phyloP scores from a whole-genome alignment of 2,113 vertebrate genomes.

The Enhydra lutris region DNA sequence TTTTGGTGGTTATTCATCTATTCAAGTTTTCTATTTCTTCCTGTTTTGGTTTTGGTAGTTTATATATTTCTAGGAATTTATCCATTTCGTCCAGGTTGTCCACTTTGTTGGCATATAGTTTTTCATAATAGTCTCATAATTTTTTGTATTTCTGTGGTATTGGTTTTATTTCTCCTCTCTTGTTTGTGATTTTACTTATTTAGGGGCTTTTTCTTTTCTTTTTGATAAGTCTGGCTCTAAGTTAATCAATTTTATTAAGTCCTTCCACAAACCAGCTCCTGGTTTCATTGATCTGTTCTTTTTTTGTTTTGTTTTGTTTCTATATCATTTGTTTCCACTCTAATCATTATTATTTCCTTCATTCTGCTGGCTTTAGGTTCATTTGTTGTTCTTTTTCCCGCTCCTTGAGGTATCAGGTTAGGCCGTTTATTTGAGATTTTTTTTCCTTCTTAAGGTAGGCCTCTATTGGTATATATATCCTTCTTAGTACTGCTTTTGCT shows the following conservation, averaged over 20 bases:
- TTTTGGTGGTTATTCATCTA: not conserved
- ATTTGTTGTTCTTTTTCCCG: not conserved
- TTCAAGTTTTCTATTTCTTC: not conserved
- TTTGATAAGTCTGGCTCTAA: not conserved
- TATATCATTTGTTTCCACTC: not conserved
- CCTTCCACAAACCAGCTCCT: not conserved
- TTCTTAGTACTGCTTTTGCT: not conserved
- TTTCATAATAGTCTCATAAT: not conserved
- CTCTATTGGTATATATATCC: not conserved
- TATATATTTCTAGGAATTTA: not conserved
- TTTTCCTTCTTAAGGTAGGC: not conserved
- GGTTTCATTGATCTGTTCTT: not conserved
- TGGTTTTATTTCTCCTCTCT: not conserved
- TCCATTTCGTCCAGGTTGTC: not conserved
- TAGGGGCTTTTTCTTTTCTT: not conserved
- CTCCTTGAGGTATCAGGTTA: not conserved
- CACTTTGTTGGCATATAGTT: not conserved
- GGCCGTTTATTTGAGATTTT: not conserved
- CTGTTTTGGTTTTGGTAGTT: not conserved
- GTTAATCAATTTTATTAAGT: not conserved
- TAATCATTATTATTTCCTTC: not conserved
- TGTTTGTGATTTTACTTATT: not conserved
- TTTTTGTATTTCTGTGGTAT: not conserved
- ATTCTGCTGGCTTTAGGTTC: not conserved
- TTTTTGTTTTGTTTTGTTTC: not conserved